Conservation (phyloP, 2,797 vertebrate genomes). For the Acanthurus lineatus region DNA sequence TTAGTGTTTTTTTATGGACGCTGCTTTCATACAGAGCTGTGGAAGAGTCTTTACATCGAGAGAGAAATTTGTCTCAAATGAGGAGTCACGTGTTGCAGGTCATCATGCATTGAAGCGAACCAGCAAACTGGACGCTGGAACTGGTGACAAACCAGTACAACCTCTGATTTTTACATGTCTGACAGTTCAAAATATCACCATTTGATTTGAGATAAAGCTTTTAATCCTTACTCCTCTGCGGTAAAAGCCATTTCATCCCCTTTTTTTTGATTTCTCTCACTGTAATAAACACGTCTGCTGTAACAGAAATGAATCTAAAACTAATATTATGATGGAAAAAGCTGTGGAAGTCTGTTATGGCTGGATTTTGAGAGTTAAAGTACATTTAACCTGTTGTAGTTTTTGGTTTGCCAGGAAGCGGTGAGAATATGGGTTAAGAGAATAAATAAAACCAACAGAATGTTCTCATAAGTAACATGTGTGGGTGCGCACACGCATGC, state of each 20-base stretch:
- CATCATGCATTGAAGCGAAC: not conserved
- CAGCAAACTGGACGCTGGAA: not conserved
- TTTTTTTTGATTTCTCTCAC: constrained; percentile 28
- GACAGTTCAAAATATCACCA: constrained; percentile 10
- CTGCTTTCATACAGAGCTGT: not conserved
- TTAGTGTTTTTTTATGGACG: no score
- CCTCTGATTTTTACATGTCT: not conserved
- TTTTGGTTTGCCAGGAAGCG: not conserved
- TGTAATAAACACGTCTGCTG: constrained; percentile 27
- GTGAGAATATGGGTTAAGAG: constrained; percentile 30
- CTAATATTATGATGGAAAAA: not conserved
- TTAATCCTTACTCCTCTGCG: constrained; percentile 11
- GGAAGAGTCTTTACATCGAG: no score
- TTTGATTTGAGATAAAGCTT: not conserved
- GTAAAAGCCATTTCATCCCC: not conserved
- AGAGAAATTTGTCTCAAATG: no score
- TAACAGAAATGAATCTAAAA: no score
- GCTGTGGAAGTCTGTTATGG: not conserved
- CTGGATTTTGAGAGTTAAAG: not conserved
- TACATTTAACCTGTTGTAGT: constrained; percentile 8
- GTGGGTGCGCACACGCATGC: constrained; percentile 50
- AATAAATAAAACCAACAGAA: constrained; percentile 54
- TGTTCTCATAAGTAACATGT: constrained; percentile 45
- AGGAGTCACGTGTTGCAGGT: not conserved
- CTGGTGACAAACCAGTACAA: not conserved